Conservation (phyloP, 2,888 invertebrate genomes). For the Aphidius colemani region DNA sequence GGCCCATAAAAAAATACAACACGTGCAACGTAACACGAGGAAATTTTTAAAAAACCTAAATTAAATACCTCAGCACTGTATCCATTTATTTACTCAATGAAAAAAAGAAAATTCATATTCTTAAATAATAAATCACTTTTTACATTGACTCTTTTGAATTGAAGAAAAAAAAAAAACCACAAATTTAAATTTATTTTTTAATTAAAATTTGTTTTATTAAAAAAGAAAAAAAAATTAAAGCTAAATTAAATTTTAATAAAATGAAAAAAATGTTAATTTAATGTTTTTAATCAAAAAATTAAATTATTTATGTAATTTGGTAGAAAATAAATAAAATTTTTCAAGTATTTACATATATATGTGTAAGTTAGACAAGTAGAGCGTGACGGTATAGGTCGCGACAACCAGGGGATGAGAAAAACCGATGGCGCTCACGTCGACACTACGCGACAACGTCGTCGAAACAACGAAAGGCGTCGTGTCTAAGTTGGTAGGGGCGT, state of each 20-base stretch:
- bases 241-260: not conserved
- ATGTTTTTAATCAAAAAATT: not conserved
- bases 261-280: not conserved
- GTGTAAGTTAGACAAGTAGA: slow-evolving; percentile 10
- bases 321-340: not conserved
- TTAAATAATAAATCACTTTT: not conserved
- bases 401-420: not conserved
- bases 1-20: not conserved
- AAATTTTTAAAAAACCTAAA: not conserved
- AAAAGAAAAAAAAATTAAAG: too few relatives aligned
- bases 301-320: slow-evolving; percentile 1
- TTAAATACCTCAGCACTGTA: slow-evolving; percentile 35
- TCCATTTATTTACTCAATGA: slow-evolving; percentile 25
- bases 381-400: not conserved
- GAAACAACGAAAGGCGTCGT: slow-evolving; percentile 48
- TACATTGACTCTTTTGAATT: not conserved
- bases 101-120: not conserved
- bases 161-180: not conserved
- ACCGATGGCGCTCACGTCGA: slow-evolving; percentile 25
- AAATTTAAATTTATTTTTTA: not conserved
- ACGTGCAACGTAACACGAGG: slow-evolving; percentile 2
- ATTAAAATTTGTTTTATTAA: not conserved
- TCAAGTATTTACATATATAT: not conserved
- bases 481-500: slow-evolving; percentile 54
- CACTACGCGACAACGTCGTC: slow-evolving; percentile 35